phyloP scores from a whole-genome alignment of 1,140 invertebrate genomes.

The Spodoptera litura region DNA sequence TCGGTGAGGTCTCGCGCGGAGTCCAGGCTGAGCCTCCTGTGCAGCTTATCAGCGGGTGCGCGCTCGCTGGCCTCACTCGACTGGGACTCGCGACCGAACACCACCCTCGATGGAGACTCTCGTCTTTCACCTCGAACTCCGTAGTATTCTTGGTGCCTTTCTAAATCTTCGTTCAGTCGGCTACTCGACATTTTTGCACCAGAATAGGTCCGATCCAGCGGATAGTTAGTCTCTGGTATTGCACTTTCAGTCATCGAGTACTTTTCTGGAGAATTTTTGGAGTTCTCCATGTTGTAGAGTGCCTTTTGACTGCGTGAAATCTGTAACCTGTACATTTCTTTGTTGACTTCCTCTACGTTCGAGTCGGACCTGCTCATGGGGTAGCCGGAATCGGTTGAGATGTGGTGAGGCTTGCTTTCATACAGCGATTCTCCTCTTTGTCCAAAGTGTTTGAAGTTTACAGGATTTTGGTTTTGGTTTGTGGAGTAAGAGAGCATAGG shows the following conservation, averaged over 20 bases:
- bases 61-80: slow-evolving; percentile 78
- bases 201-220: slow-evolving; percentile 82
- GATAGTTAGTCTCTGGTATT: slow-evolving; percentile 82
- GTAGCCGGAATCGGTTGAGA: slow-evolving; percentile 78
- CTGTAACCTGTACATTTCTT: slow-evolving; percentile 85
- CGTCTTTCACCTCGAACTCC: slow-evolving; percentile 65
- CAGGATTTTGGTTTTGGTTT: slow-evolving; percentile 79
- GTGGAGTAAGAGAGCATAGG: slow-evolving; percentile 85
- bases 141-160: slow-evolving; percentile 79
- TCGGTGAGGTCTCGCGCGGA: slow-evolving; percentile 90
- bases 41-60: slow-evolving; percentile 72
- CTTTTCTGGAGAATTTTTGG: slow-evolving; percentile 79
- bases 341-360: slow-evolving; percentile 85
- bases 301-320: slow-evolving; percentile 85
- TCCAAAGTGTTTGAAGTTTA: slow-evolving; percentile 84
- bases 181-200: slow-evolving; percentile 83
- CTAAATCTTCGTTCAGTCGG: slow-evolving; percentile 80
- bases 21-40: slow-evolving; percentile 90
- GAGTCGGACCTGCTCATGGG: slow-evolving; percentile 83
- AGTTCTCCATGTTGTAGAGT: slow-evolving; percentile 81
- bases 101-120: slow-evolving; percentile 73
- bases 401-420: slow-evolving; percentile 81
- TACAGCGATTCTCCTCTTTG: slow-evolving; percentile 80
- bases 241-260: slow-evolving; percentile 77
- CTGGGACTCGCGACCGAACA: slow-evolving; percentile 72